phyloP scores from a whole-genome alignment of 1,140 invertebrate genomes.

The Drosophila mauritiana region DNA sequence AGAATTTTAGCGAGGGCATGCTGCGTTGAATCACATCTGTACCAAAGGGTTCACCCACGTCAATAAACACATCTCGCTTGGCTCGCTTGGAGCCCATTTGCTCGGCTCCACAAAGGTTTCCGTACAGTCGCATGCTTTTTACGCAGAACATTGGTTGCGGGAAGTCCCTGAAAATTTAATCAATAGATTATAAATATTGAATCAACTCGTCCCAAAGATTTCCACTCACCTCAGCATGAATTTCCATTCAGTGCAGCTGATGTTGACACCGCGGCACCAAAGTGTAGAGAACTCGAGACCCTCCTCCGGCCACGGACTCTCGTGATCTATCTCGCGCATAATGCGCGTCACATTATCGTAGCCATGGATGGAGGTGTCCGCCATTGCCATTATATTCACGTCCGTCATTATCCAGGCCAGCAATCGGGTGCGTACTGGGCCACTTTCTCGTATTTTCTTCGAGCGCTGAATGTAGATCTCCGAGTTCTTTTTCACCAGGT shows the following conservation, averaged over 20 bases:
- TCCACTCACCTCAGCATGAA: constrained; percentile 88
- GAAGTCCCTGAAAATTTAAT: constrained; percentile 91
- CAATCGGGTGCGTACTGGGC: constrained; percentile 90
- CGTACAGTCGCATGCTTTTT: constrained; percentile 93
- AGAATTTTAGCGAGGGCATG: constrained; percentile 98
- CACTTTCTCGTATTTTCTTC: constrained; percentile 90
- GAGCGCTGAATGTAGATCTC: constrained; percentile 98
- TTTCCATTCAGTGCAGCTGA: constrained; percentile 93
- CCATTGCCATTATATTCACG: constrained; percentile 92
- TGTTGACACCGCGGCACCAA: constrained; percentile 94
- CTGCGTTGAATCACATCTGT: constrained; percentile 90
- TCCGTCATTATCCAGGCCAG: constrained; percentile 93
- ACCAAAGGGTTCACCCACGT: constrained; percentile 91
- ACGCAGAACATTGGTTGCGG: constrained; percentile 96
- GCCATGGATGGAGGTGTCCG: constrained; percentile 94
- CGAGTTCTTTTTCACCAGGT: constrained; percentile 94
- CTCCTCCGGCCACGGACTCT: constrained; percentile 96
- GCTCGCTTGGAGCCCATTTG: constrained; percentile 92
- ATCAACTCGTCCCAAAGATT: neutral
- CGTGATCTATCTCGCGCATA: constrained; percentile 92
- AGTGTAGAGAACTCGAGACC: constrained; percentile 95
- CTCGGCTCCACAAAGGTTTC: constrained; percentile 95
- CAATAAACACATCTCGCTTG: constrained; percentile 89
- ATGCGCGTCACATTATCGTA: constrained; percentile 90
- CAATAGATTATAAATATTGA: neutral